Conservation (phyloP, 1,140 invertebrate species). For the Zaprionus lachaisei region DNA sequence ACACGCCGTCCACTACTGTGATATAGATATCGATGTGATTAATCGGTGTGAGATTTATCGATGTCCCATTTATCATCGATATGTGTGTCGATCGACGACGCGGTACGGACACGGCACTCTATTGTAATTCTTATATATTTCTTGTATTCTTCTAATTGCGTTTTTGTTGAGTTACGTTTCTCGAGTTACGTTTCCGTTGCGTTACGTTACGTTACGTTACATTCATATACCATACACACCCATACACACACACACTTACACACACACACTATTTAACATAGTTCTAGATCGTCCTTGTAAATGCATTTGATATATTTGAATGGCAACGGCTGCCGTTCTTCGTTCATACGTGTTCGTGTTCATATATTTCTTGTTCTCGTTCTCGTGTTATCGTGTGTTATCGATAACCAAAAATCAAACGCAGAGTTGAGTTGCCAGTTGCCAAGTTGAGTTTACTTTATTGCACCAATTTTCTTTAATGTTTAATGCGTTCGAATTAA, state of each 20-base stretch:
- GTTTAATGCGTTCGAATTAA: conserved; percentile 7
- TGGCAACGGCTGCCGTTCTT: conserved; percentile 4
- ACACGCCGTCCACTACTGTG: conserved; percentile 42
- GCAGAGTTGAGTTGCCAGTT: conserved; percentile 21
- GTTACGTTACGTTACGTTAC: conserved; percentile 72
- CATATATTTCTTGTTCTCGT: conserved; percentile 31
- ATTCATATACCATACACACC: conserved; percentile 36
- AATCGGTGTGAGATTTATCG: conserved; percentile 43
- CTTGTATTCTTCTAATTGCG: conserved; percentile 79
- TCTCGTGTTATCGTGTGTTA: conserved; percentile 25
- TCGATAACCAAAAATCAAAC: conserved; percentile 30
- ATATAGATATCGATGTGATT: conserved; percentile 35
- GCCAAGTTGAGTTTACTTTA: conserved; percentile 13
- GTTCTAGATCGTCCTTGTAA: conserved; percentile 33
- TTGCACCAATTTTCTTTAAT: conserved; percentile 30
- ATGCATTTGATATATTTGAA: conserved; percentile 36
- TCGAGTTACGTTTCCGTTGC: conserved; percentile 77
- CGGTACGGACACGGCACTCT: conserved; percentile 69
- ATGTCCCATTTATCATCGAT: conserved; percentile 57
- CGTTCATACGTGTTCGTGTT: conserved; percentile 13
- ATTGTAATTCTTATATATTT: conserved; percentile 66
- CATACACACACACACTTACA: conserved; percentile 33
- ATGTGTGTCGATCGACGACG: conserved; percentile 31
- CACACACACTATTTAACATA: conserved; percentile 36
- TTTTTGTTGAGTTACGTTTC: conserved; percentile 81